These are phyloP conservation scores for Coleophora deauratella DNA, from an alignment of 2,888 invertebrate species.

Conservation along the genomic window DNA sequence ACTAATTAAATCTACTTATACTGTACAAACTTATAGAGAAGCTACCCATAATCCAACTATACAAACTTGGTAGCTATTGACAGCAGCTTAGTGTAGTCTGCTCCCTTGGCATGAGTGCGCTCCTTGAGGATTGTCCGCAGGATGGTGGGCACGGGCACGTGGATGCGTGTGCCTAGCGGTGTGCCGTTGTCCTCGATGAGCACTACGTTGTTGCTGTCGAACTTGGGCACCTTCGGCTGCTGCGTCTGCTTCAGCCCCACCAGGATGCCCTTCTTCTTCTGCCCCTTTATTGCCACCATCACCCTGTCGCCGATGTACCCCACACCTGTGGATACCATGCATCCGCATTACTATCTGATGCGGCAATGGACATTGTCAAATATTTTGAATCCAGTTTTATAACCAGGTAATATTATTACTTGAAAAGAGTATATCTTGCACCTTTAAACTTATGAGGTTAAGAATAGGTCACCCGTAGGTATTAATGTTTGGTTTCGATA, in stretches of 20 bases:
- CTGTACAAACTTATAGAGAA: constrained; percentile 20
- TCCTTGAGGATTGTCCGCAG: constrained; percentile 88
- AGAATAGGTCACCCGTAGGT: too few species aligned
- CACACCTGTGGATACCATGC: constrained; percentile 41
- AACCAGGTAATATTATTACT: too few species aligned
- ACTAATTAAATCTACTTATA: constrained; percentile 25
- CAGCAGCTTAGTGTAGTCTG: constrained; percentile 93
- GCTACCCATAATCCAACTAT: constrained; percentile 42
- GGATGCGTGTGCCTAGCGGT: constrained; percentile 95
- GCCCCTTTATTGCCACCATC: constrained; percentile 93
- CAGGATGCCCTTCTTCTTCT: constrained; percentile 84
- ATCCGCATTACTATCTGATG: neutral
- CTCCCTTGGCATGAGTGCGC: constrained; percentile 85
- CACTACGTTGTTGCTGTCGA: constrained; percentile 97
- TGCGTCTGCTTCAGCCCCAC: constrained; percentile 88
- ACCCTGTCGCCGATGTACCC: constrained; percentile 87
- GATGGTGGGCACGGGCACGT: constrained; percentile 94
- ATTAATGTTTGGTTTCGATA: too few species aligned
- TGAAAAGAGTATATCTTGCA: too few species aligned
- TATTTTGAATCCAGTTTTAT: too few species aligned
- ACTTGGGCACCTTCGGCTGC: constrained; percentile 86
- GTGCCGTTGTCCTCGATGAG: constrained; percentile 95
- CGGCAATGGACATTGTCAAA: too few species aligned
- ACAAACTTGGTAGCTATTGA: constrained; percentile 93
- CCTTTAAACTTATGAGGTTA: too few species aligned